Evolutionary conservation across 2,113 vertebrate genomes (phyloP).

Genomic region (Junco hyemalis): DNA sequence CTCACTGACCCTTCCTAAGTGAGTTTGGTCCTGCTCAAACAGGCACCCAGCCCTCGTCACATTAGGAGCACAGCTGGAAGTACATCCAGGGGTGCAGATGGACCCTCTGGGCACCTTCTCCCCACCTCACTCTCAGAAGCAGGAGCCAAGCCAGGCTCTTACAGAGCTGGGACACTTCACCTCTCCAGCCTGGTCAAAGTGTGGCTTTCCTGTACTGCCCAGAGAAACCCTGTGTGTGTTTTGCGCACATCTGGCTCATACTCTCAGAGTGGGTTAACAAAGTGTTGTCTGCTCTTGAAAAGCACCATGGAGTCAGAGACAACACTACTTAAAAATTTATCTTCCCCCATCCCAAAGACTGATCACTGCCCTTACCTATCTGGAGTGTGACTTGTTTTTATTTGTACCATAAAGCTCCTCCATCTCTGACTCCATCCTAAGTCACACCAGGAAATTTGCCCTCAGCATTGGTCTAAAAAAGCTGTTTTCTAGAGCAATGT

Average conservation of each 20-base stretch:
- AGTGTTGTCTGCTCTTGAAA: not conserved
- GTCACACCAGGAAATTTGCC: not conserved
- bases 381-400: not conserved
- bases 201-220: not conserved
- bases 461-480: not conserved
- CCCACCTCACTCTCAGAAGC: accelerated
- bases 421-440: not conserved
- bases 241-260: no score
- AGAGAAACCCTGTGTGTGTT: not conserved
- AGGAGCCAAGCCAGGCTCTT: not conserved
- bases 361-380: not conserved
- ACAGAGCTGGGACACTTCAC: not conserved
- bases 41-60: not conserved
- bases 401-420: not conserved
- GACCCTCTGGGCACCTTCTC: not conserved
- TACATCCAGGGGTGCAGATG: not conserved
- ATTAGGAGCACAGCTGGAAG: not conserved
- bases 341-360: not conserved
- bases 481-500: not conserved
- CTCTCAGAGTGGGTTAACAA: not conserved
- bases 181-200: not conserved
- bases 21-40: not conserved
- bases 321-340: not conserved
- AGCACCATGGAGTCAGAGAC: not conserved
- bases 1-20: not conserved